Conservation (phyloP, 2,888 invertebrate genomes). For the Erpobdella octoculata region DNA sequence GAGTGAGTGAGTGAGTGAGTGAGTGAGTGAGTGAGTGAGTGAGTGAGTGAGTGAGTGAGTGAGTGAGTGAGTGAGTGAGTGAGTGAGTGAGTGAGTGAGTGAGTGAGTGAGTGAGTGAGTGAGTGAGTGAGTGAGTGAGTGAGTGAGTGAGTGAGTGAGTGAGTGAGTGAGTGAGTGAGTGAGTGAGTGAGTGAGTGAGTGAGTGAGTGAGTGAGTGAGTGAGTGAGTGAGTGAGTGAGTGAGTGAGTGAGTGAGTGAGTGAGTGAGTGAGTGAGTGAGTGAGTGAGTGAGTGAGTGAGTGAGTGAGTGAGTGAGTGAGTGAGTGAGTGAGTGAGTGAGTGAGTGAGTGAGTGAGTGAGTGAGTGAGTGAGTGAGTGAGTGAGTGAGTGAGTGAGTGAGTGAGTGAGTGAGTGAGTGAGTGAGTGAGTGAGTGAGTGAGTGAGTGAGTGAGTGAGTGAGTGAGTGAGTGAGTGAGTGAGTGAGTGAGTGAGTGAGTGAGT, state of each 20-base stretch:
- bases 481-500: no score
- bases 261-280: no score
- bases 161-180: background rate
- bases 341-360: no score
- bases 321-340: no score
- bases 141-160: background rate
- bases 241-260: conserved; percentile 10
- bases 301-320: no score
- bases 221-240: background rate
- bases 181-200: background rate
- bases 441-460: no score
- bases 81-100: background rate
- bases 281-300: no score
- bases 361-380: no score
- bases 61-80: background rate
- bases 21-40: background rate
- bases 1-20: background rate
- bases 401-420: no score
- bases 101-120: background rate
- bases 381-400: no score
- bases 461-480: no score
- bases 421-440: no score
- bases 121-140: background rate
- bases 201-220: background rate
- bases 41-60: background rate